Base-by-base conservation (phyloP, 2,113 vertebrate genomes). In the Triplophysa dalaica region DNA sequence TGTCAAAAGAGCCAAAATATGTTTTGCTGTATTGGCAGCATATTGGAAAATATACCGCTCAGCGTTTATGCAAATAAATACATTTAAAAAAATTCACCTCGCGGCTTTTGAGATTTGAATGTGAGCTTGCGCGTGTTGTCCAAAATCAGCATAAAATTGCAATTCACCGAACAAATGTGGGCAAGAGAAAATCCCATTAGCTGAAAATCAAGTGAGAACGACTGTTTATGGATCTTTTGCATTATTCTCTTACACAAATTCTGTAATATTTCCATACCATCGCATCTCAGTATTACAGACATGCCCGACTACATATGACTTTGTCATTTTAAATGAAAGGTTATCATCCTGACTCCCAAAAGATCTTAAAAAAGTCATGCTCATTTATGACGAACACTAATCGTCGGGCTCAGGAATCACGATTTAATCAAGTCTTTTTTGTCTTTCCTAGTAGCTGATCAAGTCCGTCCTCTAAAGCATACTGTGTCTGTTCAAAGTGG, bases 1-100 rank as follows among this genome's bases (percentile, higher is more conserved):
- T 45, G 82, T 70, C 63, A 84, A 87, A 90, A 91, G 90, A 89
- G 87, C 89, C 88, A 89, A 83, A 86, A 88, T 58, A 87, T 87
- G 85, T 84, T 86, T 89, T 88, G 82, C 84, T 81, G 80, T 86
- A 85, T 86, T 89, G 80, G 78, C 86, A 82, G 85, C 29, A 38
- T 38, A 38, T 38, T 6, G 33, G 33, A 70, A 73, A 61, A 13
- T 60, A 73, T 60, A 60, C 29, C 8, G 70, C 33, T 73, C 70
- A 73, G 70, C 70, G 22, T 60, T 73, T 60, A 73, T 73, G 33
- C 70, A 73, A 73, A 19, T 54, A 19, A 19, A 54, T 16, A 54
- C 4, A 54, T 54, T 19, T 70, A 24, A 17, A 56, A 54, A 54
- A 72, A 41, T 38, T 38, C 19, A 72, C 26, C 69, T 14, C 29